These are phyloP conservation scores for Nomada lathburiana DNA, from an alignment of 2,888 invertebrate species.

Conservation along the genomic window DNA sequence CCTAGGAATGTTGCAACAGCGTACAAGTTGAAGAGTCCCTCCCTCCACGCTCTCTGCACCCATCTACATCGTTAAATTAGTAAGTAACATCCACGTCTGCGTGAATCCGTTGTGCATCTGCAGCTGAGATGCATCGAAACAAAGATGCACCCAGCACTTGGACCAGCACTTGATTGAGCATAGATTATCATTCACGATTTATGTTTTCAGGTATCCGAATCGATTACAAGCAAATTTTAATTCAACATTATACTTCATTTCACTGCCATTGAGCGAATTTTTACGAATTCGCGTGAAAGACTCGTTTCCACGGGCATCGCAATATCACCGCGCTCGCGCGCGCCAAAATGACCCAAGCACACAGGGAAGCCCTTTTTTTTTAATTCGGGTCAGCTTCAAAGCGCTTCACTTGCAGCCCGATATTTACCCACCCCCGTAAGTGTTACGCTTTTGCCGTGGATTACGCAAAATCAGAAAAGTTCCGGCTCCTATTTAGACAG, in stretches of 20 bases:
- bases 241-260: not conserved
- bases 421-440: constrained; percentile 24
- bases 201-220: no score
- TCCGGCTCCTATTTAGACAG: constrained; percentile 14
- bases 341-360: not conserved
- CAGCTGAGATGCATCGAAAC: not conserved
- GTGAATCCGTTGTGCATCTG: not conserved
- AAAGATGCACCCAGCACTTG: not conserved
- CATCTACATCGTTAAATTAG: constrained; percentile 38
- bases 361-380: not conserved
- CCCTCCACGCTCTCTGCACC: not conserved
- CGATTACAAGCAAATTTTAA: not conserved
- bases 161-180: not conserved
- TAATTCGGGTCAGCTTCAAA: constrained; percentile 25
- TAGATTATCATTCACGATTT: not conserved
- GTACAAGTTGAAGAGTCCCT: constrained; percentile 20
- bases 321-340: constrained; percentile 1
- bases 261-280: not conserved
- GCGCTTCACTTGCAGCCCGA: not conserved
- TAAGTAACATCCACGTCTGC: constrained; percentile 27
- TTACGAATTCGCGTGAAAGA: no score
- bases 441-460: constrained; percentile 27
- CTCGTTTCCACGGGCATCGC: not conserved
- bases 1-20: constrained; percentile 61
- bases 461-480: constrained; percentile 17